Conservation (phyloP, 2,888 invertebrate genomes). For the Copidosoma aretas region DNA sequence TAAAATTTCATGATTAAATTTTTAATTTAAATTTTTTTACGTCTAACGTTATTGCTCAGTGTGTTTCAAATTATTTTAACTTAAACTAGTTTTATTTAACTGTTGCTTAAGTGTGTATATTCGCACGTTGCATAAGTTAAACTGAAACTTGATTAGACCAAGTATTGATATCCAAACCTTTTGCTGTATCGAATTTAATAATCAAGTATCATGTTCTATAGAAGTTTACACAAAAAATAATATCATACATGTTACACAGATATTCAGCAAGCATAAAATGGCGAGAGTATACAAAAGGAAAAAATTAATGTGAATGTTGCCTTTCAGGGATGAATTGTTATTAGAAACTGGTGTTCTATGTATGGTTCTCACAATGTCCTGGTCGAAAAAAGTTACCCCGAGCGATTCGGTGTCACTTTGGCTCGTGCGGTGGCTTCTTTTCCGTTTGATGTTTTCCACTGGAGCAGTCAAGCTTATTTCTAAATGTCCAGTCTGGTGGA, state of each 20-base stretch:
- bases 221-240: too few species aligned
- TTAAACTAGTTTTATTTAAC: not conserved
- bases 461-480: conserved; percentile 76
- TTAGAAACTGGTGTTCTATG: conserved; percentile 77
- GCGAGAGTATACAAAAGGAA: not conserved
- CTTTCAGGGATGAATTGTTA: conserved; percentile 73
- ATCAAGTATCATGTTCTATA: conserved; percentile 5
- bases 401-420: conserved; percentile 69
- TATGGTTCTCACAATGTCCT: conserved; percentile 72
- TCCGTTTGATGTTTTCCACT: conserved; percentile 75
- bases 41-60: too few species aligned
- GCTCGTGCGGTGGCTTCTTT: conserved; percentile 76
- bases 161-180: conserved; percentile 9
- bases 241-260: not conserved
- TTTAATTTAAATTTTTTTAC: not conserved
- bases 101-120: conserved; percentile 2
- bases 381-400: conserved; percentile 62
- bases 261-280: not conserved
- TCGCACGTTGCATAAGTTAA: conserved; percentile 28
- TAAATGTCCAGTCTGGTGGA: conserved; percentile 80
- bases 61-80: not conserved
- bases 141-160: conserved; percentile 42
- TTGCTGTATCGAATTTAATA: conserved; percentile 26
- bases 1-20: conserved; percentile 3
- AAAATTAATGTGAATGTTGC: conserved; percentile 5